A percentile compares a stretch with the other conserved stretches of the same genome.
Conservation (phyloP, 1,140 invertebrate genomes). For the Eriosoma lanigerum region DNA sequence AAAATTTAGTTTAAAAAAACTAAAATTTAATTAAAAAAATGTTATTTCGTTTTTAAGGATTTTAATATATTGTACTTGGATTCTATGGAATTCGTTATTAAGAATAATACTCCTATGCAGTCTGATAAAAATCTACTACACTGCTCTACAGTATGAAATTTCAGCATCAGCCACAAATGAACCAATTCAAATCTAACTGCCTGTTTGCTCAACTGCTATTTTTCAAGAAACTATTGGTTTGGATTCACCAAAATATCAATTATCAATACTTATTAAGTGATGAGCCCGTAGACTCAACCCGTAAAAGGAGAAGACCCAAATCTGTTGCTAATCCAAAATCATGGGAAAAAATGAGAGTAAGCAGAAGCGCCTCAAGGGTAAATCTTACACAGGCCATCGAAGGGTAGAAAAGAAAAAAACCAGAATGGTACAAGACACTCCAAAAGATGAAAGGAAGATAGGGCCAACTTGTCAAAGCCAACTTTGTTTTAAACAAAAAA, state of each 20-base stretch:
- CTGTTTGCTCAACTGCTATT: not conserved
- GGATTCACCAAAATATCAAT: not conserved
- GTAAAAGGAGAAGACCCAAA: not conserved
- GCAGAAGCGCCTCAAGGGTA: not conserved
- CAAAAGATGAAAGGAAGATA: not conserved
- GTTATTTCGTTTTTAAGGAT: not conserved
- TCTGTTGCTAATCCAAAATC: not conserved
- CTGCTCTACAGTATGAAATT: not conserved
- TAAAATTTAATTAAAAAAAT: too few species aligned
- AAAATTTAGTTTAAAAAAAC: too few species aligned
- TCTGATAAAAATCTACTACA: not conserved
- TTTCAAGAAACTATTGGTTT: not conserved
- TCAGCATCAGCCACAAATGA: not conserved
- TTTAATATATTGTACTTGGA: constrained; percentile 1
- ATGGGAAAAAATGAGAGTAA: not conserved
- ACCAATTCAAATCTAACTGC: not conserved
- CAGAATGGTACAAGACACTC: not conserved
- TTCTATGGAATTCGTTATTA: not conserved
- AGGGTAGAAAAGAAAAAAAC: not conserved
- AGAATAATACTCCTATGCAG: not conserved
- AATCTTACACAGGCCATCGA: not conserved
- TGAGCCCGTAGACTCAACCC: not conserved
- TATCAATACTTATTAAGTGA: not conserved
- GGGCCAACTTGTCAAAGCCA: not conserved
- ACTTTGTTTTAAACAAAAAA: not conserved